Evolutionary conservation across 2,797 vertebrate species (phyloP), one percentile per base, ranked within the genome.

Genomic region (Catostomus latipinnis): DNA sequence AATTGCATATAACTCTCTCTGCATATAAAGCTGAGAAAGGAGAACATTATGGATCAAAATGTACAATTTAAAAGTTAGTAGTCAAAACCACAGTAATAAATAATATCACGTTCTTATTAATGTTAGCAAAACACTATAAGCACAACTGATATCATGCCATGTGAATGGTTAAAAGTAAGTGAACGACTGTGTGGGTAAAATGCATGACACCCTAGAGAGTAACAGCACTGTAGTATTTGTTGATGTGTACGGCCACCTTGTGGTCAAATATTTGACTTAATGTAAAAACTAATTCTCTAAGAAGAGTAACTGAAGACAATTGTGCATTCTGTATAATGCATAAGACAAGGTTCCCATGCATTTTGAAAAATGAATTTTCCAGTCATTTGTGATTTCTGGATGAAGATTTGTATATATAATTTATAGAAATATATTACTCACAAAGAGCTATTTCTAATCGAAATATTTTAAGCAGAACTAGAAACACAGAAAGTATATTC

Each of bases 161-260:
- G 63, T 69, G 73, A 34, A 67, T 69, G 57, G 46, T 70, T 72
- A 65, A 71, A 56, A 71, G 61, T 69, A 14, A 67, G 14, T 80
- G 49, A 83, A 60, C 2, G 22, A 22, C 22, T 68, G 45, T 71
- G 45, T 52, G 22, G 45, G 45, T 12, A 49, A 16, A 77, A 71
- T 34, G 13, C 48, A 16, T 1, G 22, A 62, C 48, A 22, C 22
- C 12, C 11, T 63, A 10, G 8, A 54, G 52, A 14, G 54, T 12
- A 58, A 56, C 6, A 58, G 1, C 8, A 18, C 7, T 8, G n/a
- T 6, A 13, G 9, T 6, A 90, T 90, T 73, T 79, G 71, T 85
- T 89, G 90, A 84, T 74, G 58, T 69, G 87, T 57, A 87, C 82
- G 81, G 93, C 91, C 93, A 91, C 84, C 94, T 90, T 86, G 93